These are phyloP conservation scores for Polyodon spathula DNA, from an alignment of 2,113 vertebrate species.

Conservation along the genomic window DNA sequence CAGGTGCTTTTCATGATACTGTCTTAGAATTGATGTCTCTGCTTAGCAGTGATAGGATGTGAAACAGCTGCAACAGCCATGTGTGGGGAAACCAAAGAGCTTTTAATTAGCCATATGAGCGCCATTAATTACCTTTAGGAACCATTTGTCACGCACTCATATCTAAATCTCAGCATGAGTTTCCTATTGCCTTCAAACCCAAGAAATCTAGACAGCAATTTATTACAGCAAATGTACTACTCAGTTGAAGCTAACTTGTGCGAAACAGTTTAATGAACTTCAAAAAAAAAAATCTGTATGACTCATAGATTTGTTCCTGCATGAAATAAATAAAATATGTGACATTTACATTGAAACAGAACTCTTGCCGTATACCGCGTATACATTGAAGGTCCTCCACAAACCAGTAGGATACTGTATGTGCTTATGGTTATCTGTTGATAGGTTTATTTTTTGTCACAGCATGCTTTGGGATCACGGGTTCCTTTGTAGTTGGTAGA, in stretches of 20 bases:
- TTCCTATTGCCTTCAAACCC: slow-evolving; percentile 38
- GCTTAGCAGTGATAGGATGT: slow-evolving; percentile 55
- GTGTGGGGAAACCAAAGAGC: slow-evolving; percentile 81
- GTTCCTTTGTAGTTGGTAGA: too few relatives aligned
- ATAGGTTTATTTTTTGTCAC: too few relatives aligned
- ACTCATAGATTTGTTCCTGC: slow-evolving; percentile 25
- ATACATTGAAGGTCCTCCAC: too few relatives aligned
- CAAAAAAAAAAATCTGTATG: slow-evolving; percentile 41
- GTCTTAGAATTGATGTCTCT: slow-evolving; percentile 81
- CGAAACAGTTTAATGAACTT: slow-evolving; percentile 32
- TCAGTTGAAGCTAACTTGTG: slow-evolving; percentile 23
- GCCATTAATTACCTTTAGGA: slow-evolving; percentile 76
- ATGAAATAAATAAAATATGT: not conserved
- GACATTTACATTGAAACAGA: not conserved
- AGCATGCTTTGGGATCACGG: too few relatives aligned
- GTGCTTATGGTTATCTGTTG: too few relatives aligned
- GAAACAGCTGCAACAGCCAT: slow-evolving; percentile 79
- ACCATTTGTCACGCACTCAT: slow-evolving; percentile 40
- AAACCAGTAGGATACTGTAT: too few relatives aligned
- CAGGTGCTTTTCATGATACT: slow-evolving; percentile 77
- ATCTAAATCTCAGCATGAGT: slow-evolving; percentile 48
- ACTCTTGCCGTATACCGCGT: not conserved
- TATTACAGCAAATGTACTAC: slow-evolving; percentile 32
- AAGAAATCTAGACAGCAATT: slow-evolving; percentile 33
- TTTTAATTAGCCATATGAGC: slow-evolving; percentile 91